Evolutionary conservation across 2,888 invertebrate genomes (phyloP).

Genomic region (Himalopsyche kuldschensis): DNA sequence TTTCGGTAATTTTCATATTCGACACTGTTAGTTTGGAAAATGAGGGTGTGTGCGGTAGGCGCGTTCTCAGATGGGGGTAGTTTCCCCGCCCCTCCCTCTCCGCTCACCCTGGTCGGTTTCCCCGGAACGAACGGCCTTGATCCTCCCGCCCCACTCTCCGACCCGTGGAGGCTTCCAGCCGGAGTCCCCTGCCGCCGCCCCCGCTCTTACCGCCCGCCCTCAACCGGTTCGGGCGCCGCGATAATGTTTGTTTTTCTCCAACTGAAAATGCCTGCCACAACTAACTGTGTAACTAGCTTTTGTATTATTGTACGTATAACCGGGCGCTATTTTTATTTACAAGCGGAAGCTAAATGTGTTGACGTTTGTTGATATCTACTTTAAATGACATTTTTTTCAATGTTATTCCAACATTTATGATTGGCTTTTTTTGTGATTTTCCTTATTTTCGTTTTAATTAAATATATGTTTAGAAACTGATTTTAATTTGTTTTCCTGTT

Average conservation of each 20-base stretch:
- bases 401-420: neutral
- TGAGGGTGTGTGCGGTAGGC: slow-evolving; percentile 19
- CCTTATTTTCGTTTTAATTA: too few species aligned
- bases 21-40: neutral
- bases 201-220: neutral
- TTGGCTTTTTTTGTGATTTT: too few species aligned
- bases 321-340: neutral
- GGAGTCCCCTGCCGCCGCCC: neutral
- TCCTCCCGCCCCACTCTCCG: slow-evolving; percentile 24
- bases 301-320: neutral
- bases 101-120: slow-evolving; percentile 16
- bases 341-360: neutral
- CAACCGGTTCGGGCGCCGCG: slow-evolving; percentile 19
- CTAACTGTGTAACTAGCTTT: neutral
- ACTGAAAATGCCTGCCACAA: neutral
- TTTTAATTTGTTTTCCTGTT: too few species aligned
- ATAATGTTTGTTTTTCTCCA: slow-evolving; percentile 37
- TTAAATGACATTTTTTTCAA: neutral
- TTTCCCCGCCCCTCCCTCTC: slow-evolving; percentile 15
- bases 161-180: neutral
- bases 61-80: neutral
- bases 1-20: neutral
- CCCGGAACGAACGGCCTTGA: slow-evolving; percentile 27
- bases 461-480: too few species aligned
- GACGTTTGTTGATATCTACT: neutral